Base-by-base conservation (phyloP, 2,888 invertebrate genomes). In the Chirona hameri region DNA sequence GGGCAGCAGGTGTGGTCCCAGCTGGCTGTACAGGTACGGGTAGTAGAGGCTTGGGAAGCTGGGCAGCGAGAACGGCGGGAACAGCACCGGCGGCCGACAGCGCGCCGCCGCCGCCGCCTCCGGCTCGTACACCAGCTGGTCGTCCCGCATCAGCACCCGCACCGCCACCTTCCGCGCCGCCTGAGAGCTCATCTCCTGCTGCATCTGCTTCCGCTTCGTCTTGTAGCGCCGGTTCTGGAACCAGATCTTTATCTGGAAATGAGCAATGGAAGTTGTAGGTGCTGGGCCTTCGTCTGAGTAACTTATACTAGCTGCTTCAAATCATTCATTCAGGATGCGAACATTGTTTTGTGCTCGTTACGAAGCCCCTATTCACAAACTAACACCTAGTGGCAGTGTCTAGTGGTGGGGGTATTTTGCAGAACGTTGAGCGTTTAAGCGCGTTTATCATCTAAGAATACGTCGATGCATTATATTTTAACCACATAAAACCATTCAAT, bases 181-280 rank as follows among this genome's bases (percentile, higher is more conserved):
- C 24, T 90, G 86, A 0, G 91, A 91, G 0, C 91, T 91, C 81
- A 89, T 83, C 84, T 89, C 89, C 88, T 97, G 95, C 87, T 97
- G 90, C 81, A 89, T 83, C 84, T 89, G 89, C 88, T 97, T 95
- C 87, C 97, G 90, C 88, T 97, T 98, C 21, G 97, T 97, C 88
- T 98, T 98, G 89, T 97, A 97, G 81, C 95, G 90, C 81, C 95
- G 90, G 87, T 95, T 95, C 87, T 94, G 94, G 87, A 95, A 96
- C 95, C 96, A 96, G 84, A 92, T 92, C 88, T 92, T 92, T 46
- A 88, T 88, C 87, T 87, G 85, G 14, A 86, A 85, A 83, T 55
- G 29, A 31, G 39, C 2, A 39, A 39, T 39, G 39, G 39, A 39
- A 39, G 39, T 39, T 39, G 39, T 39, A 39, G 39, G 39, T 39